Conservation (phyloP, 1,140 invertebrate species). For the Wasmannia auropunctata region DNA sequence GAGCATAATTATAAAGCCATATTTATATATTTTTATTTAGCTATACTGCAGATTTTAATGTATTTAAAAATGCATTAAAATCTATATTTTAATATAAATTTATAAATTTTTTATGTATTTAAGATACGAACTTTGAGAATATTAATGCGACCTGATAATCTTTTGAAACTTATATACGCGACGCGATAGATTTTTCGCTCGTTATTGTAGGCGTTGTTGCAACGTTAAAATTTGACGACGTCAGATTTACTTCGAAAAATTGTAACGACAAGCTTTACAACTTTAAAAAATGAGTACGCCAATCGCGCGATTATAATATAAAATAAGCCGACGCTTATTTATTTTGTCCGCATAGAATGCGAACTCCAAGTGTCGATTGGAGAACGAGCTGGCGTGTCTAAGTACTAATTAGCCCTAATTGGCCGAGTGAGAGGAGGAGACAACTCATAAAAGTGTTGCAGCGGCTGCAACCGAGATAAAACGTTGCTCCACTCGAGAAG, state of each 20-base stretch:
- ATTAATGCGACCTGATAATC: not conserved
- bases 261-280: not conserved
- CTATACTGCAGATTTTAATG: not conserved
- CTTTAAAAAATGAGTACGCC: not conserved
- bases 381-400: conserved; percentile 4
- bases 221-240: not conserved
- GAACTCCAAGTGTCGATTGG: not conserved
- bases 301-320: not conserved
- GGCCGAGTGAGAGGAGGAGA: not conserved
- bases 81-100: no score
- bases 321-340: conserved; percentile 16
- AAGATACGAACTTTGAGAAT: not conserved
- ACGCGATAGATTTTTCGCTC: not conserved
- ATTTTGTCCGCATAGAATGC: not conserved
- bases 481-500: not conserved
- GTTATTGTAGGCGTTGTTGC: not conserved
- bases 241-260: not conserved
- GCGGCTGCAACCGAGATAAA: not conserved
- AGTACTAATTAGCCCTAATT: conserved; percentile 45
- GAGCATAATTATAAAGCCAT: not conserved
- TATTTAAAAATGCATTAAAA: no score
- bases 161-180: not conserved
- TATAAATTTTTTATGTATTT: not conserved
- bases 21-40: not conserved
- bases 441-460: conserved; percentile 23